Evolutionary conservation across 2,797 vertebrate genomes (phyloP), one percentile per base, ranked within the genome.

Genomic region (Chaenodraco wilsoni): DNA sequence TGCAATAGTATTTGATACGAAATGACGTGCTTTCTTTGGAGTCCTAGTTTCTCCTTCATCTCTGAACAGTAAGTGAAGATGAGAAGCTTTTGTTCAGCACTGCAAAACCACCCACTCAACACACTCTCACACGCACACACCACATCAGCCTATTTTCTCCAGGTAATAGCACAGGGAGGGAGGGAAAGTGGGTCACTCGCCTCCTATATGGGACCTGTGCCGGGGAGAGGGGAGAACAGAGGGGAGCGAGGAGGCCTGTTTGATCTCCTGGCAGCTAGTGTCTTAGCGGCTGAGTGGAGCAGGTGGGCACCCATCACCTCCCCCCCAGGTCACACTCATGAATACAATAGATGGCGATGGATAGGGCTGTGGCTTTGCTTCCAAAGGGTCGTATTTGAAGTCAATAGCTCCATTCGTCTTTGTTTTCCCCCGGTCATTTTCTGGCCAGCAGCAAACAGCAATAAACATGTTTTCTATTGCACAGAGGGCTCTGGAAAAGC

Each of bases 111-210:
- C 69, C 68, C 72, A 68, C 73, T 54, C 59, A 68, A 71, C 62
- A 41, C 37, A 65, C 55, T 4, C 52, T n/a, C 69, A 40, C 55
- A 62, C 64, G 65, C 43, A 72, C 64, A 69, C 43, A 72, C 40
- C 45, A 76, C 67, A 79, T 74, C 76, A 63, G 70, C 88, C 76
- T 72, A 82, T 87, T 91, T 87, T 91, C 80, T 89, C 67, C 80
- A 87, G 88, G 88, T 92, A 89, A 91, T 84, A 82, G 81, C 85
- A 72, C 67, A 65, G 65, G 75, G 69, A 87, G 84, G 82, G 76
- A 84, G 72, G 72, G 50, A 86, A 91, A 92, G 85, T 92, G 90
- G 91, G 90, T 92, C 90, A 92, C 73, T 84, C 84, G 65, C 83
- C 84, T 86, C 61, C 84, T 85, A 77, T 84, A 86, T 84, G 81